These are phyloP conservation scores for Trichomalopsis sarcophagae DNA, from an alignment of 1,140 invertebrate species.

Conservation along the genomic window DNA sequence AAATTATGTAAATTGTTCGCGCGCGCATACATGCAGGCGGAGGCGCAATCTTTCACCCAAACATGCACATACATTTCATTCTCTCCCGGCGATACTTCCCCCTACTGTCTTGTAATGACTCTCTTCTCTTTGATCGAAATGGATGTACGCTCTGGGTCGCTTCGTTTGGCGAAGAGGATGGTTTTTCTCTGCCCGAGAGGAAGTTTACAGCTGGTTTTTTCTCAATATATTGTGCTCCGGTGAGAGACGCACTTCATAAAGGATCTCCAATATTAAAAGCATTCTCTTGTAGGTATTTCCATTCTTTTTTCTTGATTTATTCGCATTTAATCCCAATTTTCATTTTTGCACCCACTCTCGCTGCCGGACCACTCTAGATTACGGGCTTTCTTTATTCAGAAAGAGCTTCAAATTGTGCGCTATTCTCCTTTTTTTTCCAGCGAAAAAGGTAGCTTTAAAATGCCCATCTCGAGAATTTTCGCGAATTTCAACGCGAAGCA, in stretches of 20 bases:
- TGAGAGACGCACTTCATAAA: background rate
- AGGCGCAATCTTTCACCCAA: background rate
- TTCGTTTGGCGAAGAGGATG: background rate
- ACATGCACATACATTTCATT: background rate
- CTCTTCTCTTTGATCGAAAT: background rate
- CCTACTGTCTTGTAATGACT: background rate
- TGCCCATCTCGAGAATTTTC: no score
- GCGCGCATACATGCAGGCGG: background rate
- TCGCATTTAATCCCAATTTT: background rate
- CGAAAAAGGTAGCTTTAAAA: no score
- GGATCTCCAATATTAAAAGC: background rate
- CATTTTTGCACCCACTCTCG: background rate
- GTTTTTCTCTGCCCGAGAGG: background rate
- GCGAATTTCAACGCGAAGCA: no score
- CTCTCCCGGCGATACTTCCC: background rate
- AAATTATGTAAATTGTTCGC: conserved; percentile 30
- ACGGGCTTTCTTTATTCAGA: background rate
- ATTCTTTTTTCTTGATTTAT: background rate
- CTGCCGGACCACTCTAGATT: no score
- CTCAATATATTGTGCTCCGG: no score
- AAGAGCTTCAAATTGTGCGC: background rate
- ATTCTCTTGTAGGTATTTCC: background rate
- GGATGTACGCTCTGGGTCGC: background rate
- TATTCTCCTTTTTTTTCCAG: no score
- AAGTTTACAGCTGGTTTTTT: no score